A percentile compares a stretch with the other conserved stretches of the same genome.
Evolutionary conservation across 2,797 vertebrate species (phyloP).

Genomic region (Caiman crocodilus): DNA sequence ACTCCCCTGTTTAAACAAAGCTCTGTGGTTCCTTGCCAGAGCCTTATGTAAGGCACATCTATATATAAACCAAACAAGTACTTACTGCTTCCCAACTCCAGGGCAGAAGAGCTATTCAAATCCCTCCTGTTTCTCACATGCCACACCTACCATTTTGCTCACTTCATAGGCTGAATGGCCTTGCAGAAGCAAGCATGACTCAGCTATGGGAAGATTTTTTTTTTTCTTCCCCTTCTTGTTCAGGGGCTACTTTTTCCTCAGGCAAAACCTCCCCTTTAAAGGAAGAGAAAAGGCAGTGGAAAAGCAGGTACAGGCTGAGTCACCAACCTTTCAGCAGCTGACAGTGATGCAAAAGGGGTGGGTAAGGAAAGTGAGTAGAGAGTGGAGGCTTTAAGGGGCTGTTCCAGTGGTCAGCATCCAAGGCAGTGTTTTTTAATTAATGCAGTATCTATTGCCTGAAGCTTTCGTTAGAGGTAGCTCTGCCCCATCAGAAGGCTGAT

Average conservation of each 20-base stretch:
- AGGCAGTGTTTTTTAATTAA: not conserved
- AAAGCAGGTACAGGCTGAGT: not conserved
- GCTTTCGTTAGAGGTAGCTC: not conserved
- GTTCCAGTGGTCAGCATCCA: not conserved
- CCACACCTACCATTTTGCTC: not conserved
- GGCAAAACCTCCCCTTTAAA: not conserved
- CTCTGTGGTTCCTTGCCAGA: not conserved
- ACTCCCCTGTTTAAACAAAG: not conserved
- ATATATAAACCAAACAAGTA: not conserved
- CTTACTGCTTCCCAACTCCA: not conserved
- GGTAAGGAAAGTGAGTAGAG: not conserved
- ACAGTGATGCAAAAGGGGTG: not conserved
- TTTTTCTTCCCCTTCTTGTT: not conserved
- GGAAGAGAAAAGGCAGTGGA: not conserved
- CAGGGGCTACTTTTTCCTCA: not conserved
- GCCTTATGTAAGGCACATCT: not conserved
- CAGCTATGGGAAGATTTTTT: not conserved
- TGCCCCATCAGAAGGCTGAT: not conserved
- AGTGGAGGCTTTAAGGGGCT: not conserved
- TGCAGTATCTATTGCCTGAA: not conserved
- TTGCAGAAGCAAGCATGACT: not conserved
- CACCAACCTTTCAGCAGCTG: not conserved
- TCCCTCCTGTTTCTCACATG: not conserved
- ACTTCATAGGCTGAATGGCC: not conserved
- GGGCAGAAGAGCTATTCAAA: not conserved